These are phyloP conservation scores for Phyllotreta striolata DNA, from an alignment of 2,888 invertebrate species.

Conservation along the genomic window DNA sequence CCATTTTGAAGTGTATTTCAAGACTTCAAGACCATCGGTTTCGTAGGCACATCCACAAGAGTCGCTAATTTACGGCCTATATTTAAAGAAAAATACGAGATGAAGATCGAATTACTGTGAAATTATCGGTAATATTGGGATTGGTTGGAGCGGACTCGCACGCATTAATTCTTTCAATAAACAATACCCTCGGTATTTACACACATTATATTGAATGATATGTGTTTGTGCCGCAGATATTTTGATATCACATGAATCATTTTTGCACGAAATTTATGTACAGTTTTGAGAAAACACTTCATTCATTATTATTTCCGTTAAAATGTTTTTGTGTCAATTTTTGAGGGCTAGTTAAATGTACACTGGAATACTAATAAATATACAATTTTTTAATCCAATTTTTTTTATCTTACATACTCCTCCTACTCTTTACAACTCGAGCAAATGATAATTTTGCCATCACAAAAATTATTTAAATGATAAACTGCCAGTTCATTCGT, in stretches of 20 bases:
- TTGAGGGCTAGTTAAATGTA: too few relatives aligned
- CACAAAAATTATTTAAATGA: not conserved
- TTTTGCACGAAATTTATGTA: not conserved
- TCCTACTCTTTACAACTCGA: too few relatives aligned
- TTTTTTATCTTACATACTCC: too few relatives aligned
- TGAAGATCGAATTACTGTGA: conserved; percentile 36
- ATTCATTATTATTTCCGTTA: too few relatives aligned
- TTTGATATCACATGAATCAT: conserved; percentile 5
- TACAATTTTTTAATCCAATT: too few relatives aligned
- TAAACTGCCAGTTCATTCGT: conserved; percentile 38
- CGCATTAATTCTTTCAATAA: conserved; percentile 18
- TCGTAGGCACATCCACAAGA: conserved; percentile 26
- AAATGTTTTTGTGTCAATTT: too few relatives aligned
- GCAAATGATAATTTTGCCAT: not conserved
- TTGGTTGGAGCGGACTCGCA: conserved; percentile 29
- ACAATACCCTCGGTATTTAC: conserved; percentile 11
- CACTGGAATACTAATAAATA: too few relatives aligned
- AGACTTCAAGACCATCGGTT: not conserved
- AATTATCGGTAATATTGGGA: conserved; percentile 36
- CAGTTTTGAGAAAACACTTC: too few relatives aligned
- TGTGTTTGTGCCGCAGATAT: conserved; percentile 9
- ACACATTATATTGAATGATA: conserved; percentile 7
- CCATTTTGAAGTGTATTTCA: too few relatives aligned
- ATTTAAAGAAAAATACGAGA: conserved; percentile 32
- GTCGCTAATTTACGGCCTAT: conserved; percentile 34